These are phyloP conservation scores for Paedocypris sp. DNA, from an alignment of 2,113 vertebrate genomes.

Conservation along the genomic window DNA sequence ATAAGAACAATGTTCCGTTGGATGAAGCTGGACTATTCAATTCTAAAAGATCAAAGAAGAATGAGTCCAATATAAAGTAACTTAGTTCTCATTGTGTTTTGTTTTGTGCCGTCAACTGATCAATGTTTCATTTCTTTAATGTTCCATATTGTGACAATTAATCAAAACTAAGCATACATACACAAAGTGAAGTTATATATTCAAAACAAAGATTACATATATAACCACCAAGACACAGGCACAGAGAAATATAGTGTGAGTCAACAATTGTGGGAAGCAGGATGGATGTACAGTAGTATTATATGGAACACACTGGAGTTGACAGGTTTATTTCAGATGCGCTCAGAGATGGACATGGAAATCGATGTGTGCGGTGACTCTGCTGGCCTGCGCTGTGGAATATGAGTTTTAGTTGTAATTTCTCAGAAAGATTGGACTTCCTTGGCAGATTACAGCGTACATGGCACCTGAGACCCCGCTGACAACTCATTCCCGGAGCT, in stretches of 20 bases:
- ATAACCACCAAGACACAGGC: no score
- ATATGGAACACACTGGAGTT: background rate
- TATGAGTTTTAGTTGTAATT: slow-evolving; percentile 9
- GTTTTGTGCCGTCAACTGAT: no score
- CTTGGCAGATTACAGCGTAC: slow-evolving; percentile 38
- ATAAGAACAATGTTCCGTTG: no score
- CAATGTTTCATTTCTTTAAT: no score
- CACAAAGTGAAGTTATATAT: no score
- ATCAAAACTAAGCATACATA: no score
- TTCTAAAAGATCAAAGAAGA: no score
- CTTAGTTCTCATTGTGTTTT: no score
- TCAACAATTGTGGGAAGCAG: background rate
- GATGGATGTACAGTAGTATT: background rate
- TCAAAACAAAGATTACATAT: no score
- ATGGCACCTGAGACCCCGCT: slow-evolving; percentile 43
- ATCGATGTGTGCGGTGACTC: background rate
- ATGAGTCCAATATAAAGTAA: no score
- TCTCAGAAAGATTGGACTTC: slow-evolving; percentile 42
- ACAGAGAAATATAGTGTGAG: background rate
- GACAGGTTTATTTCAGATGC: slow-evolving; percentile 16
- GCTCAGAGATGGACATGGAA: background rate
- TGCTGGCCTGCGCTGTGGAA: background rate
- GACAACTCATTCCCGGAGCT: background rate
- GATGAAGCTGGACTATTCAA: no score
- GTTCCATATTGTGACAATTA: no score